These are phyloP conservation scores for Acromyrmex heyeri DNA, from an alignment of 1,140 invertebrate genomes.

Conservation along the genomic window DNA sequence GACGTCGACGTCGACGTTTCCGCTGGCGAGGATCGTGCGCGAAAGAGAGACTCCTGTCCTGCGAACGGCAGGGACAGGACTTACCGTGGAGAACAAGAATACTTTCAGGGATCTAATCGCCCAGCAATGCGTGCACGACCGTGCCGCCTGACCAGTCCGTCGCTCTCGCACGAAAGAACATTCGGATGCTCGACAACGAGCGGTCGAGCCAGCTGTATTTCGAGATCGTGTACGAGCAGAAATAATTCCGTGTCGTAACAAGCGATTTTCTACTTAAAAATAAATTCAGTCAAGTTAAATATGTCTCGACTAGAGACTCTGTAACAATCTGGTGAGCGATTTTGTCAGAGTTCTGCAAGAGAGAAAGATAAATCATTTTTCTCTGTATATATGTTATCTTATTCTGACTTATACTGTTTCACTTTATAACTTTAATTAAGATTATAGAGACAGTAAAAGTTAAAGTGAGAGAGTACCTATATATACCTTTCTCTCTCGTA, in stretches of 20 bases:
- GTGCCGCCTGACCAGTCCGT: conserved; percentile 56
- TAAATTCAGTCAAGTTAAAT: background rate
- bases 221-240: background rate
- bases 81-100: conserved; percentile 39
- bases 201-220: background rate
- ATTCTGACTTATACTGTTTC: too few species aligned
- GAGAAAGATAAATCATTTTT: too few species aligned
- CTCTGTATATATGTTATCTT: too few species aligned
- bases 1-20: conserved; percentile 8
- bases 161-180: conserved; percentile 43
- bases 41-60: conserved; percentile 6
- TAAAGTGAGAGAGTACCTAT: too few species aligned
- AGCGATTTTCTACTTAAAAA: background rate
- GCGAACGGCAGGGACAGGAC: conserved; percentile 39
- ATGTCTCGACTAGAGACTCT: background rate
- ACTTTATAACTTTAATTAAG: too few species aligned
- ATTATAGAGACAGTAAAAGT: too few species aligned
- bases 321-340: too few species aligned
- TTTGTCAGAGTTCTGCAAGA: too few species aligned
- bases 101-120: conserved; percentile 69
- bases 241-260: conserved; percentile 34
- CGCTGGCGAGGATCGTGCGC: conserved; percentile 3
- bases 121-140: conserved; percentile 71
- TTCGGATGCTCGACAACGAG: conserved; percentile 16
- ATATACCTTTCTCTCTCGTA: too few species aligned